These are phyloP conservation scores for Idaea biselata DNA, from an alignment of 2,888 invertebrate species.

Conservation along the genomic window DNA sequence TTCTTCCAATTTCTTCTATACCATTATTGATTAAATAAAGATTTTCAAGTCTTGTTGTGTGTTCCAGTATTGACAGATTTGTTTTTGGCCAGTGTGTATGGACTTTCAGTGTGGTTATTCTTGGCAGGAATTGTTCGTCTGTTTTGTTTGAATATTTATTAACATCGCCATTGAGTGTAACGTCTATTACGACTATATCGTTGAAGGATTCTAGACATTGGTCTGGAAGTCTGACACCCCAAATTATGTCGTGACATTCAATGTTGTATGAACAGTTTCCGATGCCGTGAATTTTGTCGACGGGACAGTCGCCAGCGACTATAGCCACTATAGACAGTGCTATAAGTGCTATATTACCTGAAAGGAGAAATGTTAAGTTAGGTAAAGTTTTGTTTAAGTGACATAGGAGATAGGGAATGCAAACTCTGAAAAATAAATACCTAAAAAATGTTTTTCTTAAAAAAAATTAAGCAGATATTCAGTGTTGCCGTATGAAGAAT, in stretches of 20 bases:
- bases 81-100: slow-evolving; percentile 47
- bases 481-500: no score
- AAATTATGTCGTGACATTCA: slow-evolving; percentile 47
- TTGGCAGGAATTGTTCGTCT: slow-evolving; percentile 43
- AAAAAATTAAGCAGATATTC: no score
- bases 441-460: no score
- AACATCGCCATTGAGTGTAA: slow-evolving; percentile 48
- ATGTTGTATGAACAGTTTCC: slow-evolving; percentile 49
- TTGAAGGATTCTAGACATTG: slow-evolving; percentile 59
- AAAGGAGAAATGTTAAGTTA: slow-evolving; percentile 22
- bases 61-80: slow-evolving; percentile 47
- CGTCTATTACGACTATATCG: slow-evolving; percentile 46
- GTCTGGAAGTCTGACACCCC: slow-evolving; percentile 39
- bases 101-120: slow-evolving; percentile 50
- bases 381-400: background rate
- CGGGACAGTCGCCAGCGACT: slow-evolving; percentile 45
- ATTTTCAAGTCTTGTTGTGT: slow-evolving; percentile 47
- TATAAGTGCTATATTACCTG: slow-evolving; percentile 38
- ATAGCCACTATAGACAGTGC: slow-evolving; percentile 34
- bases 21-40: slow-evolving; percentile 45
- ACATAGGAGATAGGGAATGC: no score
- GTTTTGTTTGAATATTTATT: slow-evolving; percentile 40
- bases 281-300: slow-evolving; percentile 32
- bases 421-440: no score
- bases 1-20: slow-evolving; percentile 43